phyloP scores from a whole-genome alignment of 1,140 invertebrate species.

The Drosophila mauritiana region DNA sequence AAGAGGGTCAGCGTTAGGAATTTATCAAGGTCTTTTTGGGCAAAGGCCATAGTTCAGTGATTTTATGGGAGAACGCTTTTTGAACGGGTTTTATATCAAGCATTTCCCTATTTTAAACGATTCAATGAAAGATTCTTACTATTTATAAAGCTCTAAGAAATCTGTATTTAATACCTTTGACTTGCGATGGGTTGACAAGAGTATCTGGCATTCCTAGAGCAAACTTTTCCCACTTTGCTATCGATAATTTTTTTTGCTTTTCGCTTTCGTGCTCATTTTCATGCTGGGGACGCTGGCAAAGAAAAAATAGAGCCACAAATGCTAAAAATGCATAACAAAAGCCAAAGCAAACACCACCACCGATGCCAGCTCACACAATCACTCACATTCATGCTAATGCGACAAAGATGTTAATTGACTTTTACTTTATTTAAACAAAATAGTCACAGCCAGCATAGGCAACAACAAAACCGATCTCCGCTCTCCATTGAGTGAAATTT shows the following conservation, averaged over 20 bases:
- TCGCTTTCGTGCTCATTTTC: constrained; percentile 47
- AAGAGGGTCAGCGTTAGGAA: constrained; percentile 20
- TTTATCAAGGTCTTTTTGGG: constrained; percentile 17
- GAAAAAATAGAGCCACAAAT: constrained; percentile 32
- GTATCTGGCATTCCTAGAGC: neutral
- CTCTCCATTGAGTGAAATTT: constrained; percentile 61
- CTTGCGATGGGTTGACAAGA: neutral
- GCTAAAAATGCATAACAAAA: constrained; percentile 70
- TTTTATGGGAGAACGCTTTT: constrained; percentile 28
- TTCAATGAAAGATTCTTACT: neutral
- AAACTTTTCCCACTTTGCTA: constrained; percentile 5
- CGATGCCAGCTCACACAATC: constrained; percentile 2
- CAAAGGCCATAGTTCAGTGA: constrained; percentile 2
- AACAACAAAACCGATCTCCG: neutral
- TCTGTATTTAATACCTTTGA: neutral
- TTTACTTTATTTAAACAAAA: constrained; percentile 81
- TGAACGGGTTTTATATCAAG: neutral
- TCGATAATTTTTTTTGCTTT: constrained; percentile 21
- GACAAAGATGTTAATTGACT: constrained; percentile 83
- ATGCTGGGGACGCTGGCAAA: constrained; percentile 24
- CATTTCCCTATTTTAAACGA: too few species aligned
- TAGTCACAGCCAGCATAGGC: constrained; percentile 51
- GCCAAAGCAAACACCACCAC: constrained; percentile 33
- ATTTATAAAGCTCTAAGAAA: neutral
- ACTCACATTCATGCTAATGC: constrained; percentile 63